Base-by-base conservation (phyloP, 2,888 invertebrate genomes). In the Chymomyza amoena region DNA sequence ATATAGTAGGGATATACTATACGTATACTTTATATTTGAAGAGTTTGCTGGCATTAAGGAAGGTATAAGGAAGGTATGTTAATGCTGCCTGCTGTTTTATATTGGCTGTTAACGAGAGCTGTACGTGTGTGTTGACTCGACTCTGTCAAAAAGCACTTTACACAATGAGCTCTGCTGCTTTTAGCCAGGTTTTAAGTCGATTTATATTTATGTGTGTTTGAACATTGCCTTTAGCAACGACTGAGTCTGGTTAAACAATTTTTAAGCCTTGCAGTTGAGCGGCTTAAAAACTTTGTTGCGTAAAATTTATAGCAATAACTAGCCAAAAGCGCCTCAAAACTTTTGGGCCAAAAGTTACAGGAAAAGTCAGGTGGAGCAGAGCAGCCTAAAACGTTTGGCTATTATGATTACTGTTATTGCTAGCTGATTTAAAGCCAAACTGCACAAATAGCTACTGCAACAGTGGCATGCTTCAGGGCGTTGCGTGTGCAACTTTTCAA, bases 241-340 rank as follows among this genome's bases (percentile, higher is more conserved):
- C 39, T 4, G 13, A 13, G 13, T 13, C 39, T 45, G 39, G 39
- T 45, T 45, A 45, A 45, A 45, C 39, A 45, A 45, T 45, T 45
- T 45, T 45, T 45, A 45, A 45, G 39, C 39, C 39, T 57, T 61
- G 73, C 62, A 56, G 68, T 72, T 82, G 84, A 85, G 86, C 83
- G 74, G 83, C 84, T 84, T 84, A 86, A 78, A 84, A 86, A 71
- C 81, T 83, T 78, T 73, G 73, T 67, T 70, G 66, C 64, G 68
- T 71, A 68, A 65, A 25, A 61, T 61, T 28, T 32, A 54, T 52
- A 65, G 57, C 62, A 61, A 45, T 9, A 20, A 45, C 39, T 45
- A 13, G 57, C 57, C 57, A 57, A 28, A 6, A 25, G 32, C 32
- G 63, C 61, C 59, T 51, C n/a, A n/a, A 62, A 63, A 57, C 62